Percentiles rank a stretch among this genome's conserved stretches.
These are phyloP conservation scores for Poecilia velifera DNA, from an alignment of 2,797 vertebrate species.

Conservation along the genomic window DNA sequence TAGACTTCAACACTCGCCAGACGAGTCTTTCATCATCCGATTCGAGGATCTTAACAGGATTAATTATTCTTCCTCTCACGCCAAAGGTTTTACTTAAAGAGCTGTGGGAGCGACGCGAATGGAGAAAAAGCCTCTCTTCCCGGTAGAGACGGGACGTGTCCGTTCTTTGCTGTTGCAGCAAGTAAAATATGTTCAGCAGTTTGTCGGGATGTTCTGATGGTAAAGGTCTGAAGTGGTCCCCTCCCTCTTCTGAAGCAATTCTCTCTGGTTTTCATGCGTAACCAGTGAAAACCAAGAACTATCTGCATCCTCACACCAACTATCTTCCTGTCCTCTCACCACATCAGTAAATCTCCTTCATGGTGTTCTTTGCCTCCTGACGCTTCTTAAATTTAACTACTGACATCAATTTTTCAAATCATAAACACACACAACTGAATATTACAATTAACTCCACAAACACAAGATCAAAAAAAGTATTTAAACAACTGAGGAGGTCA, in stretches of 20 bases:
- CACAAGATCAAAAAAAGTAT: background rate
- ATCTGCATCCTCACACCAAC: background rate
- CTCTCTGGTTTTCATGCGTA: background rate
- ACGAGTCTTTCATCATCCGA: conserved; percentile 13
- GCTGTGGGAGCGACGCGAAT: background rate
- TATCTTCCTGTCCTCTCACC: background rate
- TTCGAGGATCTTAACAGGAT: conserved; percentile 26
- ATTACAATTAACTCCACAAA: background rate
- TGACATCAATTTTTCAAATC: background rate
- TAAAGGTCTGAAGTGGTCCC: background rate
- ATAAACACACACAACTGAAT: background rate
- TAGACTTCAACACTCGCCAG: conserved; percentile 9
- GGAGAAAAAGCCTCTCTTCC: background rate
- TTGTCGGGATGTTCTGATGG: background rate
- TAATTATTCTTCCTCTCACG: background rate
- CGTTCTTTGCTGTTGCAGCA: background rate
- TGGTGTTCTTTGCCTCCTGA: background rate
- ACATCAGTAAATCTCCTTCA: background rate
- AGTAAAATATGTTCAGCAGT: background rate
- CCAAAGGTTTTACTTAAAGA: background rate
- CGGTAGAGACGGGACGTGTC: background rate
- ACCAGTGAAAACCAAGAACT: background rate
- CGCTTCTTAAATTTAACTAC: background rate
- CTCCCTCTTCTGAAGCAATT: background rate
- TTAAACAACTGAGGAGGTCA: background rate